Conservation (phyloP, 2,888 invertebrate genomes). For the Mythimna loreyi region DNA sequence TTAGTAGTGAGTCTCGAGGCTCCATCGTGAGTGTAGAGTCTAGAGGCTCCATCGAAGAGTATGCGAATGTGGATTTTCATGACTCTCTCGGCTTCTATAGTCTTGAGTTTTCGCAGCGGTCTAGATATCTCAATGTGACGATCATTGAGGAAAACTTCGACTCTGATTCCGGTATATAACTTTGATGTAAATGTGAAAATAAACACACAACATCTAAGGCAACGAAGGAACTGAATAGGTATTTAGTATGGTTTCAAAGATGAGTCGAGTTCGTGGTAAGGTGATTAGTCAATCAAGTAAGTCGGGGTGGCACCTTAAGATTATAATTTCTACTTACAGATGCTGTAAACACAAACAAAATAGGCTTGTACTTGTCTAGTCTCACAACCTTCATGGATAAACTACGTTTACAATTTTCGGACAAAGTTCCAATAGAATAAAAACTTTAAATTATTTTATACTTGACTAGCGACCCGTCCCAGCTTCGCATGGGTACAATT, state of each 20-base stretch:
- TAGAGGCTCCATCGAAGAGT: not conserved
- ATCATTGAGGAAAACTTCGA: not conserved
- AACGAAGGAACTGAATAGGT: too few species aligned
- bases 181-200: too few species aligned
- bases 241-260: conserved; percentile 9
- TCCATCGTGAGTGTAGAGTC: too few species aligned
- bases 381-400: not conserved
- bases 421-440: not conserved
- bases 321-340: not conserved
- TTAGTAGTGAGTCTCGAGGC: too few species aligned
- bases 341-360: too few species aligned
- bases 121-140: not conserved
- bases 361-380: not conserved
- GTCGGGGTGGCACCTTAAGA: not conserved
- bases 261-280: conserved; percentile 12
- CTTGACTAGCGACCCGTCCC: too few species aligned
- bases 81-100: not conserved
- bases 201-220: too few species aligned
- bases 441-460: too few species aligned
- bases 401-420: not conserved
- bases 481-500: too few species aligned
- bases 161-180: not conserved
- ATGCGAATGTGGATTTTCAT: not conserved
- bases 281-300: conserved; percentile 9
- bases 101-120: not conserved